Conservation (phyloP, 2,797 vertebrate species). For the Enteromius argenteus region DNA sequence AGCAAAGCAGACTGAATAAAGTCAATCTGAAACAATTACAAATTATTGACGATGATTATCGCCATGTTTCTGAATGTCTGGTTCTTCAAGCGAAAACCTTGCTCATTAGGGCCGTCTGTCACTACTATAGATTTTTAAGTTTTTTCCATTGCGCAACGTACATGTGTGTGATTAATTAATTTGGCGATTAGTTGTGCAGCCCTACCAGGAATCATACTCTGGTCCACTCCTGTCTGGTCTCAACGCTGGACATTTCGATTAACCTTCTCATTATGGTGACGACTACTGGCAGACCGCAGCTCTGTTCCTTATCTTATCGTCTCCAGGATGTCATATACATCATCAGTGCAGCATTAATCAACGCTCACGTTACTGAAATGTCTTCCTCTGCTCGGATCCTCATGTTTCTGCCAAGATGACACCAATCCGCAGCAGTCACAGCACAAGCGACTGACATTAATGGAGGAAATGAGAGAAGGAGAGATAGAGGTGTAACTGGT, state of each 20-base stretch:
- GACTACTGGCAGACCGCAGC: conserved; percentile 18
- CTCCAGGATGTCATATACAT: conserved; percentile 4
- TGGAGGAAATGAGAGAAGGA: conserved; percentile 9
- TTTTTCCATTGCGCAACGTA: background rate
- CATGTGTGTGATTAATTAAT: background rate
- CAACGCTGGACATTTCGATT: conserved; percentile 9
- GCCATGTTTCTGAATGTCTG: background rate
- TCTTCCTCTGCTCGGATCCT: conserved; percentile 41
- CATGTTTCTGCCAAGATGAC: conserved; percentile 25
- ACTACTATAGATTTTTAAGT: background rate
- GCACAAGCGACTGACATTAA: conserved; percentile 41
- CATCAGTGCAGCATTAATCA: conserved; percentile 39
- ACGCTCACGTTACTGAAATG: conserved; percentile 24
- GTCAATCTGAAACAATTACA: background rate
- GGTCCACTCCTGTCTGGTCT: background rate
- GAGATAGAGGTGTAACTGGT: conserved; percentile 47
- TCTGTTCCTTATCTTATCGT: conserved; percentile 23
- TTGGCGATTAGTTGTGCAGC: background rate
- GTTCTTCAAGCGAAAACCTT: background rate
- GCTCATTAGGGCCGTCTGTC: background rate
- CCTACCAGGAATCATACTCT: background rate
- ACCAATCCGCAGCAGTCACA: conserved; percentile 23
- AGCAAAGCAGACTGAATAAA: background rate
- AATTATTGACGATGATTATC: background rate
- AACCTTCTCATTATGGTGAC: conserved; percentile 30